A percentile compares a stretch with the other conserved stretches of the same genome.
phyloP scores from a whole-genome alignment of 2,888 invertebrate species.

The Chouioia cunea region DNA sequence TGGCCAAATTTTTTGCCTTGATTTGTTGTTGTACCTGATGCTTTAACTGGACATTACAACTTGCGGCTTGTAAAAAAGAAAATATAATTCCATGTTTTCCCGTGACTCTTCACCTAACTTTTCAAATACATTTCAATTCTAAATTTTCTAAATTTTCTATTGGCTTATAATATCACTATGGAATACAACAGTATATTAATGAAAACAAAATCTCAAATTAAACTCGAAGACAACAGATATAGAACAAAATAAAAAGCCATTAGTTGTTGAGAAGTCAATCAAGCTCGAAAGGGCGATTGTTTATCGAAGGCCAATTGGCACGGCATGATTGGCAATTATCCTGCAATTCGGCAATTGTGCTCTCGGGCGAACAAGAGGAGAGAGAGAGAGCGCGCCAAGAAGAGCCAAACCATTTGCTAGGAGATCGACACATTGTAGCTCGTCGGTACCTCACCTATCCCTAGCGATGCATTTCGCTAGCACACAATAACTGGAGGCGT shows the following conservation, averaged over 20 bases:
- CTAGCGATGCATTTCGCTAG: constrained; percentile 25
- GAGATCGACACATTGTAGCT: constrained; percentile 18
- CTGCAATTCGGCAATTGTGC: constrained; percentile 55
- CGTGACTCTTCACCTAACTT: too few species aligned
- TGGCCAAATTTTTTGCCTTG: constrained; percentile 2
- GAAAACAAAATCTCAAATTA: too few species aligned
- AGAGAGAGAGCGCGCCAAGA: constrained; percentile 22
- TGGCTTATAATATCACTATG: too few species aligned
- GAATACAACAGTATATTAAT: too few species aligned
- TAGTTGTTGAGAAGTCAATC: too few species aligned
- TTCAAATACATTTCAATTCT: too few species aligned
- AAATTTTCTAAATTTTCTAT: too few species aligned
- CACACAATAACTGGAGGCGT: constrained; percentile 26
- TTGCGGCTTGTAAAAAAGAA: constrained; percentile 53
- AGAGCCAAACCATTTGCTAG: constrained; percentile 28
- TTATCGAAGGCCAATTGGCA: constrained; percentile 55
- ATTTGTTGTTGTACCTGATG: too few species aligned
- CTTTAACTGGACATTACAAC: constrained; percentile 1
- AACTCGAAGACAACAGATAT: too few species aligned
- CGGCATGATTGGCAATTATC: constrained; percentile 58
- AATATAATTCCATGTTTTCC: too few species aligned
- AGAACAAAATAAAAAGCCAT: too few species aligned
- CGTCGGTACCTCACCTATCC: background rate
- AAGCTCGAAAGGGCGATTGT: constrained; percentile 53
- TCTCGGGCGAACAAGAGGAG: constrained; percentile 44